Conservation (phyloP, 1,140 invertebrate species). For the Archivesica marissinica region DNA sequence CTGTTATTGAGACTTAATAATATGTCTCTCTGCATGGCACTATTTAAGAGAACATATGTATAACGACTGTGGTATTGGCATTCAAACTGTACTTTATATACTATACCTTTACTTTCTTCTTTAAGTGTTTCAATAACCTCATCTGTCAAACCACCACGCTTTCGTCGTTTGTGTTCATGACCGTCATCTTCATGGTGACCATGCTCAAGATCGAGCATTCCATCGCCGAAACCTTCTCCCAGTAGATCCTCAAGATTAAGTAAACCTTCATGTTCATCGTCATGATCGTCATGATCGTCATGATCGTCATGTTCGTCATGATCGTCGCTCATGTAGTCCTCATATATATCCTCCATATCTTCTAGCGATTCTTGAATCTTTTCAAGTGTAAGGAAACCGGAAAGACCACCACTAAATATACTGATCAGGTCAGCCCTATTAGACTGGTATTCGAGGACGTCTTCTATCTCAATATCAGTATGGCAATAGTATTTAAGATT, state of each 20-base stretch:
- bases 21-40: no score
- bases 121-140: neutral
- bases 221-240: neutral
- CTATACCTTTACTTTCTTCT: constrained; percentile 8
- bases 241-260: neutral
- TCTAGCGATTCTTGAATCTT: constrained; percentile 41
- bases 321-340: constrained; percentile 1
- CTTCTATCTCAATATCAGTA: constrained; percentile 27
- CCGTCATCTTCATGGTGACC: neutral
- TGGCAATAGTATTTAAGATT: constrained; percentile 30
- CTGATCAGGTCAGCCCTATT: constrained; percentile 6
- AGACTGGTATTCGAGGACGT: neutral
- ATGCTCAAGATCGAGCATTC: neutral
- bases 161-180: neutral
- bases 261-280: neutral
- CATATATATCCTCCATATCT: constrained; percentile 23
- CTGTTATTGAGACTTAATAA: no score
- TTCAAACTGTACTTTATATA: no score
- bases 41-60: no score
- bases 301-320: neutral
- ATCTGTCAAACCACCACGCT: neutral
- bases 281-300: neutral
- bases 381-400: constrained; percentile 17
- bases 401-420: constrained; percentile 14
- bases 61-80: no score